Percentiles rank a stretch among this genome's conserved stretches.
Conservation (phyloP, 2,113 vertebrate genomes). For the Plotosus lineatus region DNA sequence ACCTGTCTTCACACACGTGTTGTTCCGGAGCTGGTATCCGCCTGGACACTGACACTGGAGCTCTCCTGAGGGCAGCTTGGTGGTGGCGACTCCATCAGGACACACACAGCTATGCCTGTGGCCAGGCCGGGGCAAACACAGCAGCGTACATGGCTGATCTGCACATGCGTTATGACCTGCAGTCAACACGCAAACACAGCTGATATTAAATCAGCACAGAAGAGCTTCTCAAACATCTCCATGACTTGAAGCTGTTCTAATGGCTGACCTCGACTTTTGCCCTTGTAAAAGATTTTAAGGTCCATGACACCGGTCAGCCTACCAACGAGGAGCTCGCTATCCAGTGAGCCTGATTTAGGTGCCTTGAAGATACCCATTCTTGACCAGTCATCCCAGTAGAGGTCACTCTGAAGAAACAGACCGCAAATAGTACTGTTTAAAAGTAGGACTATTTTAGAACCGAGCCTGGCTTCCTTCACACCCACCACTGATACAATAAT, state of each 20-base stretch:
- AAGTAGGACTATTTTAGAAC: too few species aligned
- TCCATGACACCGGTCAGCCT: conserved; percentile 93
- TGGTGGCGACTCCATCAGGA: conserved; percentile 80
- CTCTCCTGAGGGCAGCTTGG: conserved; percentile 76
- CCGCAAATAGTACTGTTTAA: background rate
- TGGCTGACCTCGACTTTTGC: conserved; percentile 82
- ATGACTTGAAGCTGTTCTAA: too few species aligned
- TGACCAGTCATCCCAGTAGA: conserved; percentile 99
- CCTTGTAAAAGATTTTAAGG: conserved; percentile 96
- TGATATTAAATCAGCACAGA: background rate
- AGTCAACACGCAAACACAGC: background rate
- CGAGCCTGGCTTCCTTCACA: background rate
- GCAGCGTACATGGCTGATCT: conserved; percentile 83
- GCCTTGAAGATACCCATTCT: conserved; percentile 95
- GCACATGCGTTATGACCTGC: conserved; percentile 86
- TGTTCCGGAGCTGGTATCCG: conserved; percentile 80
- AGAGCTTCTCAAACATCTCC: background rate
- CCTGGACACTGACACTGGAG: conserved; percentile 85
- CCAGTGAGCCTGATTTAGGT: conserved; percentile 81
- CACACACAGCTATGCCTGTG: conserved; percentile 83
- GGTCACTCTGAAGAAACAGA: conserved; percentile 79
- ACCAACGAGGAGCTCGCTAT: conserved; percentile 81
- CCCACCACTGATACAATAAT: background rate
- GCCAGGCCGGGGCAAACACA: conserved; percentile 87
- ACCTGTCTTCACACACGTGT: conserved; percentile 85